Base-by-base conservation (phyloP, 1,140 invertebrate genomes). In the Parasteatoda tepidariorum region DNA sequence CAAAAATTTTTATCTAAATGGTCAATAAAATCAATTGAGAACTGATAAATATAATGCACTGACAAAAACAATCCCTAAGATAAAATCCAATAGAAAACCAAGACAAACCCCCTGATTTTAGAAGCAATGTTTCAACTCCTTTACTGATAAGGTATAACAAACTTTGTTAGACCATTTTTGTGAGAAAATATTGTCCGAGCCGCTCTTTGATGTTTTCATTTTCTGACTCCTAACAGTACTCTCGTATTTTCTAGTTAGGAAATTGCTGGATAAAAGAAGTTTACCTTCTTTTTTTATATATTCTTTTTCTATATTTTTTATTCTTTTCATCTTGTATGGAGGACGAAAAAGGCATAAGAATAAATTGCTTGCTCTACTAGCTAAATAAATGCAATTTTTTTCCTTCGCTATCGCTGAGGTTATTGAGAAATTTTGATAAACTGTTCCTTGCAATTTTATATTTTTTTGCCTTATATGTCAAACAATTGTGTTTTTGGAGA, bases 241-340 rank as follows among this genome's bases (percentile, higher is more conserved):
- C 28, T 73, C 70, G 70, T 73, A 57, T 73, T 73, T 73, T 73
- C 70, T 73, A 73, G 70, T 73, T 73, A 73, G 70, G 70, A 73
- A 55, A 73, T 73, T 73, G 48, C 30, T 57, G 70, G 70, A 73
- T 73, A 73, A 73, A 68, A 68, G 66, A 68, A 68, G 66, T 68
- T 68, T 68, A 3, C 15, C 38, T 0, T 48, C 9, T 68, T 68
- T 68, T 38, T 68, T 22, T 33, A 15, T 6, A 28, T 48, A 48
- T 48, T 48, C 9, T 48, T 48, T 48, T 48, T n/a, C n/a, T n/a
- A n/a, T 48, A 48, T 48, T 48, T 48, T 48, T 18, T 48, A 18
- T 18, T 48, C 38, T 48, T 48, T 48, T 48, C 38, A 48, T 48
- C 18, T 48, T 18, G 9, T 18, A 18, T 9, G 4, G 18, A 48